Percentiles rank a stretch among this genome's conserved stretches.
Evolutionary conservation across 2,797 vertebrate genomes (phyloP).

Genomic region (Brachyrhaphis roseni): DNA sequence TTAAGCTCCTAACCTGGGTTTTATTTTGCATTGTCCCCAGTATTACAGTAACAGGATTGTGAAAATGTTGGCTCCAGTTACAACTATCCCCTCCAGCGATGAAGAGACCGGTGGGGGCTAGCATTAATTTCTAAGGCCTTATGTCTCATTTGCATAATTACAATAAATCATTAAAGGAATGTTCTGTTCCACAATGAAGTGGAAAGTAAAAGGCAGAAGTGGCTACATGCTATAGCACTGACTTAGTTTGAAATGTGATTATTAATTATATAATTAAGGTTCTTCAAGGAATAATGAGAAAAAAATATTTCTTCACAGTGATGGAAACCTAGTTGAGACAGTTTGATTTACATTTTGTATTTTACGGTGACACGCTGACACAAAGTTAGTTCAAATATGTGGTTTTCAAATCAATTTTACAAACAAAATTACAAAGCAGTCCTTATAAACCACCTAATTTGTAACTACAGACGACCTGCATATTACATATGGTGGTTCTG

Average conservation of each 20-base stretch:
- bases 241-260: slow-evolving; percentile 22
- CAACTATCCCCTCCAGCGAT: slow-evolving; percentile 53
- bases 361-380: background rate
- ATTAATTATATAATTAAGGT: slow-evolving; percentile 27
- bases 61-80: slow-evolving; percentile 53
- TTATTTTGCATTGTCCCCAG: slow-evolving; percentile 49
- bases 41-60: slow-evolving; percentile 74
- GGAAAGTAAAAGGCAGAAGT: slow-evolving; percentile 29
- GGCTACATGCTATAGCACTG: slow-evolving; percentile 28
- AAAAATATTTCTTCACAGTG: background rate
- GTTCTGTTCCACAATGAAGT: slow-evolving; percentile 50
- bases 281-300: slow-evolving; percentile 13
- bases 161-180: slow-evolving; percentile 72
- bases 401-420: background rate
- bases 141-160: slow-evolving; percentile 77
- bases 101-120: slow-evolving; percentile 58
- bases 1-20: slow-evolving; percentile 64
- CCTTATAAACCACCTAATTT: too few species aligned
- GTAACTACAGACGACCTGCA: background rate
- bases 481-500: background rate
- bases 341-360: background rate
- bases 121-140: slow-evolving; percentile 76
- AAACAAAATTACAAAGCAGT: background rate
- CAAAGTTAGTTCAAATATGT: background rate
- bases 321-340: background rate